phyloP scores from a whole-genome alignment of 2,888 invertebrate genomes.

The Bembecia ichneumoniformis region DNA sequence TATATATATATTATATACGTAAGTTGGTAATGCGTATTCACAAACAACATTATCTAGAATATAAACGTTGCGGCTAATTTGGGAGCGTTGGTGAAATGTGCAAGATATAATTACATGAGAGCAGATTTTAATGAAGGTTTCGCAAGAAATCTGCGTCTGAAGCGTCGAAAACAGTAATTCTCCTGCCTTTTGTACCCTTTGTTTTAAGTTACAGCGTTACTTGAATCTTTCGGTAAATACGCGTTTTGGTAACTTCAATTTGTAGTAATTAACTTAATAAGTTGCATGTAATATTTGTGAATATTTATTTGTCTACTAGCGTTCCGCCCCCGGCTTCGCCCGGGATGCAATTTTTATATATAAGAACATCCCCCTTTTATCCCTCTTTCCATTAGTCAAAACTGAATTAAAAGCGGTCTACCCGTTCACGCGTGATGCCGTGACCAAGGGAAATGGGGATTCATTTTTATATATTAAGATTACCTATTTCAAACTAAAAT shows the following conservation, averaged over 20 bases:
- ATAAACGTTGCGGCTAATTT: constrained; percentile 1
- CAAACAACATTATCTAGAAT: neutral
- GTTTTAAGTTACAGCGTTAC: constrained; percentile 26
- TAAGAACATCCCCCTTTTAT: no score
- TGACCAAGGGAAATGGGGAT: no score
- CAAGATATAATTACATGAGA: constrained; percentile 31
- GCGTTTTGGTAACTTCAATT: constrained; percentile 1
- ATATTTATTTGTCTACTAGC: no score
- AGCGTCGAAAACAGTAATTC: constrained; percentile 42
- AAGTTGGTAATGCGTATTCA: neutral
- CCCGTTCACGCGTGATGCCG: no score
- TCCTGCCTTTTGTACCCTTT: constrained; percentile 41
- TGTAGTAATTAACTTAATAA: no score
- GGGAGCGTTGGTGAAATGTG: constrained; percentile 8
- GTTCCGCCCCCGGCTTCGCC: no score
- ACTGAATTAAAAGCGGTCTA: no score
- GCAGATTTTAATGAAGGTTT: constrained; percentile 41
- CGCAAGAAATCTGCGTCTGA: constrained; percentile 28
- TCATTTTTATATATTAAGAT: no score
- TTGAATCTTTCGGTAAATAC: constrained; percentile 17
- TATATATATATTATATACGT: neutral
- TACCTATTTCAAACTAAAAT: no score
- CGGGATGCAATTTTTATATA: no score
- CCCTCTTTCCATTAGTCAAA: no score
- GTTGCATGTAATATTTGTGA: no score